These are phyloP conservation scores for Ypsolopha scabrella DNA, from an alignment of 2,888 invertebrate species.

Conservation along the genomic window DNA sequence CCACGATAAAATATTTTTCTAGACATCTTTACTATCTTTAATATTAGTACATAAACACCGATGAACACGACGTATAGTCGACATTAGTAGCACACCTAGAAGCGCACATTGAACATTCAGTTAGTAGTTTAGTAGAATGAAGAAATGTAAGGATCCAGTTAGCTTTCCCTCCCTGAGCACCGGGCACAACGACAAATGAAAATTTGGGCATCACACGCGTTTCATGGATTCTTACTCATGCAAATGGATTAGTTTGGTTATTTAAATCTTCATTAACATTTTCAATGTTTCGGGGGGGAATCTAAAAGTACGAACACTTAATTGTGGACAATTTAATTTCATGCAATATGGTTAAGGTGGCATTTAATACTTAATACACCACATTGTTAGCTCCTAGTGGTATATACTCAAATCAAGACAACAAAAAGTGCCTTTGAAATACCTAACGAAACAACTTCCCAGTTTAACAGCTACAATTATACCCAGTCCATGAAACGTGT, in stretches of 20 bases:
- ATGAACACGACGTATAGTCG: conserved; percentile 19
- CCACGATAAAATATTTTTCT: neutral
- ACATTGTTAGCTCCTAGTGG: too few relatives aligned
- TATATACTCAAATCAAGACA: too few relatives aligned
- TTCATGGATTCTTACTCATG: neutral
- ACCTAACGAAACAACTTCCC: too few relatives aligned
- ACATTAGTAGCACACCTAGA: conserved; percentile 60
- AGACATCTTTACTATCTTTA: neutral
- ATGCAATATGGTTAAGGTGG: too few relatives aligned
- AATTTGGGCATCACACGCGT: neutral
- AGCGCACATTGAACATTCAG: conserved; percentile 31
- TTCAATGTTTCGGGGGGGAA: too few relatives aligned
- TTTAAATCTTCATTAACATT: too few relatives aligned
- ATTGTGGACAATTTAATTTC: too few relatives aligned
- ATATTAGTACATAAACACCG: conserved; percentile 39
- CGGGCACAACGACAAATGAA: neutral
- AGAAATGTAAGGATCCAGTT: neutral
- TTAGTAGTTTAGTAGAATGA: conserved; percentile 7
- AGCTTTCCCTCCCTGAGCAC: neutral
- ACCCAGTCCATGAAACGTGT: too few relatives aligned
- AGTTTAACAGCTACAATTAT: too few relatives aligned
- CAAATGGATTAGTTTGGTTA: neutral
- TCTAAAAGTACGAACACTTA: too few relatives aligned
- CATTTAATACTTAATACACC: too few relatives aligned
- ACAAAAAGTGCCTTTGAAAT: too few relatives aligned